A percentile compares a stretch with the other conserved stretches of the same genome.
Conservation (phyloP, 1,140 invertebrate species). For the Drosophila ohnishii region DNA sequence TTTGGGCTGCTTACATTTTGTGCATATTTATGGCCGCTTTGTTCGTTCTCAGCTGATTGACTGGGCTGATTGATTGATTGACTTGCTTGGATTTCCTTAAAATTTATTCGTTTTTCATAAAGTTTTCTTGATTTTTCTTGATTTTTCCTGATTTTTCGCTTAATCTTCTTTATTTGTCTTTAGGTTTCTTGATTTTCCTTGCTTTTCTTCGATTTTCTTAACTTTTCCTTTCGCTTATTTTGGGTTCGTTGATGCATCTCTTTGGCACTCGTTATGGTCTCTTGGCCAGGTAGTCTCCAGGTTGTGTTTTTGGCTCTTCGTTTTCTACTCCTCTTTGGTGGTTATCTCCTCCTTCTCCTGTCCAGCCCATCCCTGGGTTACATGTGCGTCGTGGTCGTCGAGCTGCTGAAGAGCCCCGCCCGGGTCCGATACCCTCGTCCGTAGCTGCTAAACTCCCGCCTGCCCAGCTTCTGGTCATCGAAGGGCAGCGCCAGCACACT, state of each 20-base stretch:
- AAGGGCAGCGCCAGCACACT: slow-evolving; percentile 94
- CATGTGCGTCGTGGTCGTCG: slow-evolving; percentile 41
- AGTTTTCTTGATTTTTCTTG: not conserved
- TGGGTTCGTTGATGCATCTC: slow-evolving; percentile 12
- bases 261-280: slow-evolving; percentile 11
- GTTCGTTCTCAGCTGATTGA: slow-evolving; percentile 26
- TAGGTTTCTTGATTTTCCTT: not conserved
- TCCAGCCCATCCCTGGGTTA: slow-evolving; percentile 1
- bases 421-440: slow-evolving; percentile 89
- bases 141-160: not conserved
- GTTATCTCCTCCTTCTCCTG: not conserved
- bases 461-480: slow-evolving; percentile 94
- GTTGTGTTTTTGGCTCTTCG: slow-evolving; percentile 26
- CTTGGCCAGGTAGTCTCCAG: slow-evolving; percentile 41
- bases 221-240: not conserved
- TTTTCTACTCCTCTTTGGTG: slow-evolving; percentile 26
- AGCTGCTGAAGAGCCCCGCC: slow-evolving; percentile 92
- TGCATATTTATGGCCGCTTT: slow-evolving; percentile 50
- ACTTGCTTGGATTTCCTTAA: not conserved
- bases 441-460: slow-evolving; percentile 88
- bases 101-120: slow-evolving; percentile 5
- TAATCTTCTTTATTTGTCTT: not conserved
- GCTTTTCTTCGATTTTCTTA: not conserved
- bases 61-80: not conserved
- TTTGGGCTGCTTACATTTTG: slow-evolving; percentile 57